Evolutionary conservation across 2,113 vertebrate genomes (phyloP).

Genomic region (Salminus brasiliensis): DNA sequence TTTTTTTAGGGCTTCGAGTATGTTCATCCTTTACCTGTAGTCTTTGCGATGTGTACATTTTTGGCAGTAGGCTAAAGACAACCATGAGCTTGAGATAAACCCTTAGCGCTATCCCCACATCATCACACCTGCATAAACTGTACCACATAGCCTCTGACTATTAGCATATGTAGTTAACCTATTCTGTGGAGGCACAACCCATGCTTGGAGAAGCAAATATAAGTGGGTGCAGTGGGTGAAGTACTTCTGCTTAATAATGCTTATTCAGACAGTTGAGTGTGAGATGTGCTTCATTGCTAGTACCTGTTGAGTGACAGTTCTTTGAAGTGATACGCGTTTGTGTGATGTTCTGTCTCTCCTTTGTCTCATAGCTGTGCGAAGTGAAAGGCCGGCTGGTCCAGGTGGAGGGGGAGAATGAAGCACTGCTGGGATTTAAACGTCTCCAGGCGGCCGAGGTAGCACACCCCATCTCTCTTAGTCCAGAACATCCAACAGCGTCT

Average conservation of each 20-base stretch:
- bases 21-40: no score
- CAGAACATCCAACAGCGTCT: neutral
- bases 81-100: no score
- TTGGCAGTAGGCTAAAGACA: no score
- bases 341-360: neutral
- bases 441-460: conserved; percentile 55
- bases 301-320: neutral
- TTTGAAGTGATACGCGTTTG: neutral
- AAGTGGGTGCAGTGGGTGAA: neutral
- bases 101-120: no score
- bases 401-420: conserved; percentile 56
- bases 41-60: no score
- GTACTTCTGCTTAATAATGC: neutral
- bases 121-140: no score
- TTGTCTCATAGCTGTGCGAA: conserved; percentile 52
- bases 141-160: no score
- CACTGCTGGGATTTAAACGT: conserved; percentile 49
- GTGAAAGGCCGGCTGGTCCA: conserved; percentile 44
- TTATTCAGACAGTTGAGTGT: neutral
- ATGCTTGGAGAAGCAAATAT: neutral
- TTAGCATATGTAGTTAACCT: no score
- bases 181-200: no score
- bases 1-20: no score
- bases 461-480: neutral
- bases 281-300: neutral